These are phyloP conservation scores for Acleris emargana DNA, from an alignment of 2,888 invertebrate species.

Conservation along the genomic window DNA sequence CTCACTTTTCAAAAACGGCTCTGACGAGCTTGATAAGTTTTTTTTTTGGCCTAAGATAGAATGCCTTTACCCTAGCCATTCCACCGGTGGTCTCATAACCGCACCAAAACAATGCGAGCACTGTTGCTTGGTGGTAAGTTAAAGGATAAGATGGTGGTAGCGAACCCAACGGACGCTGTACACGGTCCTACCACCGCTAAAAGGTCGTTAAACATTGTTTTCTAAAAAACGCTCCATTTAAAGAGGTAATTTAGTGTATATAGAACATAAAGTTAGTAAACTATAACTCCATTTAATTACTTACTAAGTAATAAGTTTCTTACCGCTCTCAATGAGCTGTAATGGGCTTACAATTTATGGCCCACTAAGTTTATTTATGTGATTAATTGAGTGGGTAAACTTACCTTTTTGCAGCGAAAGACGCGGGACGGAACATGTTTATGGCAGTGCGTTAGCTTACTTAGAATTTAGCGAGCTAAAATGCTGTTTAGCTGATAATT, in stretches of 20 bases:
- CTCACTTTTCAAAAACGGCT: too few relatives aligned
- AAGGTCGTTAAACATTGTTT: too few relatives aligned
- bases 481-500: not conserved
- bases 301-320: slow-evolving; percentile 11
- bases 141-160: too few relatives aligned
- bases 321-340: slow-evolving; percentile 12
- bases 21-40: too few relatives aligned
- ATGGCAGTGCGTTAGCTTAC: not conserved
- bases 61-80: too few relatives aligned
- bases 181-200: too few relatives aligned
- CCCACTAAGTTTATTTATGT: slow-evolving; percentile 6
- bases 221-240: not conserved
- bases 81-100: too few relatives aligned
- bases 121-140: too few relatives aligned
- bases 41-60: too few relatives aligned
- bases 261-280: not conserved
- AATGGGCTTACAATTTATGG: slow-evolving; percentile 23
- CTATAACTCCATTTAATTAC: not conserved
- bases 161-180: too few relatives aligned
- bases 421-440: slow-evolving; percentile 1
- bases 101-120: too few relatives aligned
- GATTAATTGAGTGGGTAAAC: slow-evolving; percentile 14
- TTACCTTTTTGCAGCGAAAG: slow-evolving; percentile 6
- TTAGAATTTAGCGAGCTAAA: not conserved
- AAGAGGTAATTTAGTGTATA: not conserved